Evolutionary conservation across 2,888 invertebrate genomes (phyloP).

Genomic region (Fissipunctia ypsillon): DNA sequence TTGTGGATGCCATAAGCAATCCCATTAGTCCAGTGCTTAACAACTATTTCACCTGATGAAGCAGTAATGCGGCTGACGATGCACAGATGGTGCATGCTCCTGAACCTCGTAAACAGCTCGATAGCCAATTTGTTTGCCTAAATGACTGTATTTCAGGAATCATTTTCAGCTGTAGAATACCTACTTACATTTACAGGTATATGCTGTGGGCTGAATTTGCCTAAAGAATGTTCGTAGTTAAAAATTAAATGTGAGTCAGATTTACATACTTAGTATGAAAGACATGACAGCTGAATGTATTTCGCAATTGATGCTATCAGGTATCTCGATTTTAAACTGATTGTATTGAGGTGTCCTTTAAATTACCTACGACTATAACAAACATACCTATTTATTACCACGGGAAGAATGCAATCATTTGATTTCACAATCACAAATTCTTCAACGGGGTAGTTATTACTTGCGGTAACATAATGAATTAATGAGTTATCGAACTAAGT

Average conservation of each 20-base stretch:
- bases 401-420: slow-evolving; percentile 16
- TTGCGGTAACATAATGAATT: slow-evolving; percentile 41
- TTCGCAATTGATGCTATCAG: neutral
- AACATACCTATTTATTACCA: neutral
- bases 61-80: neutral
- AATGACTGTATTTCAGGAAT: neutral
- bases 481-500: slow-evolving; percentile 24
- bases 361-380: neutral
- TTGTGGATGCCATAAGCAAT: neutral
- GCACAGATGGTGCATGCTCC: neutral
- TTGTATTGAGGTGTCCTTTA: neutral
- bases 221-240: neutral
- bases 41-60: neutral
- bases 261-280: neutral
- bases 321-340: neutral
- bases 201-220: too few relatives aligned
- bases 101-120: neutral
- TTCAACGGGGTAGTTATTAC: slow-evolving; percentile 29
- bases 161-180: neutral
- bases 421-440: slow-evolving; percentile 31
- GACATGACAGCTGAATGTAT: neutral
- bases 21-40: neutral
- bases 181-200: neutral
- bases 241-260: neutral
- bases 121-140: neutral